Percentiles rank a stretch among this genome's conserved stretches.
Evolutionary conservation across 1,140 invertebrate genomes (phyloP).

Genomic region (Oncopodura yosiiana): DNA sequence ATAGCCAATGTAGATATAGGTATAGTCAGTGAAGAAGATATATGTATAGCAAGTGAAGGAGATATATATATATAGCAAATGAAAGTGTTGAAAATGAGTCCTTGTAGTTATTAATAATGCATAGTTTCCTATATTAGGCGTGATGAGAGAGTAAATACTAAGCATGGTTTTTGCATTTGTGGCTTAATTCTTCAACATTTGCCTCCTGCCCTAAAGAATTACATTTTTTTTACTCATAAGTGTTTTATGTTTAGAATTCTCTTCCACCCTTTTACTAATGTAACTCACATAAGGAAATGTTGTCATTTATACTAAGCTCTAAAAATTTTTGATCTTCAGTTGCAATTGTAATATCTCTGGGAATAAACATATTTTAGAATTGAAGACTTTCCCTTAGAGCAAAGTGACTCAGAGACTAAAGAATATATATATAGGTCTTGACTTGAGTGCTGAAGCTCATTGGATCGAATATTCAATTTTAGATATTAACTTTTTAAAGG

Average conservation of each 20-base stretch:
- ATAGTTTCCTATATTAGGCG: slow-evolving; percentile 20
- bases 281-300: not conserved
- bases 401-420: too few species aligned
- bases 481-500: too few species aligned
- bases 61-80: not conserved
- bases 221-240: not conserved
- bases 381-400: too few species aligned
- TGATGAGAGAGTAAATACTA: slow-evolving; percentile 19
- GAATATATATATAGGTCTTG: too few species aligned
- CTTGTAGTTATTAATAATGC: slow-evolving; percentile 23
- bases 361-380: not conserved
- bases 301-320: slow-evolving; percentile 5
- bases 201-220: not conserved
- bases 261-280: not conserved
- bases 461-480: too few species aligned
- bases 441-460: too few species aligned
- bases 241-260: not conserved
- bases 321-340: not conserved
- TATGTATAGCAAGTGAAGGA: not conserved
- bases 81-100: not conserved
- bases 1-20: too few species aligned
- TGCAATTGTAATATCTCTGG: not conserved
- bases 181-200: slow-evolving; percentile 19
- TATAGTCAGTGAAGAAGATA: too few species aligned
- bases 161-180: slow-evolving; percentile 22